A percentile compares a stretch with the other conserved stretches of the same genome.
Evolutionary conservation across 1,140 invertebrate genomes (phyloP).

Genomic region (Babylonia areolata): DNA sequence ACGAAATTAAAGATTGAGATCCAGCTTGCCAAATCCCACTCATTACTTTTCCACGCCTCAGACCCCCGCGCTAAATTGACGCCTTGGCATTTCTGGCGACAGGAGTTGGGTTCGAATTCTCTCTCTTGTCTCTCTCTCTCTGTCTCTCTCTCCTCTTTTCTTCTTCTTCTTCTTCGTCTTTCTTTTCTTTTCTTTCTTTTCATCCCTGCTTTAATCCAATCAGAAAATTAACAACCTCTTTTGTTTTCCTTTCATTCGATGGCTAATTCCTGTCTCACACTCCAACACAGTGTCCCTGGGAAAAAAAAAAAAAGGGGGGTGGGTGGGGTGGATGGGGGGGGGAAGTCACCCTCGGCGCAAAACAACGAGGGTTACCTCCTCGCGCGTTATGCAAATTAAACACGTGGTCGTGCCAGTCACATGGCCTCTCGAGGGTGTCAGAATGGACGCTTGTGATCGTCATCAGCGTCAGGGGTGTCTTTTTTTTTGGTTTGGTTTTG

Average conservation of each 20-base stretch:
- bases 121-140: no score
- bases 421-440: neutral
- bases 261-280: constrained; percentile 21
- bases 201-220: constrained; percentile 26
- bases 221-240: constrained; percentile 14
- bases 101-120: neutral
- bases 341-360: constrained; percentile 8
- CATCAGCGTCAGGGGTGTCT: neutral
- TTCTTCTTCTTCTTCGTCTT: no score
- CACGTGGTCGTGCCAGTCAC: constrained; percentile 20
- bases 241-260: constrained; percentile 13
- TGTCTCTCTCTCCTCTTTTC: no score
- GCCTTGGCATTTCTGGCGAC: neutral
- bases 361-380: neutral
- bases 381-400: constrained; percentile 23
- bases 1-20: constrained; percentile 8
- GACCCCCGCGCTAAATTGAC: neutral
- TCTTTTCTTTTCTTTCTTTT: no score
- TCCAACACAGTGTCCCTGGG: neutral
- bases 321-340: no score
- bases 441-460: neutral
- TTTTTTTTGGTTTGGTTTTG: neutral
- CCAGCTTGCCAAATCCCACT: neutral
- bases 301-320: neutral
- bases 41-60: neutral